Conservation (phyloP, 1,140 invertebrate genomes). For the Watersipora subatra region DNA sequence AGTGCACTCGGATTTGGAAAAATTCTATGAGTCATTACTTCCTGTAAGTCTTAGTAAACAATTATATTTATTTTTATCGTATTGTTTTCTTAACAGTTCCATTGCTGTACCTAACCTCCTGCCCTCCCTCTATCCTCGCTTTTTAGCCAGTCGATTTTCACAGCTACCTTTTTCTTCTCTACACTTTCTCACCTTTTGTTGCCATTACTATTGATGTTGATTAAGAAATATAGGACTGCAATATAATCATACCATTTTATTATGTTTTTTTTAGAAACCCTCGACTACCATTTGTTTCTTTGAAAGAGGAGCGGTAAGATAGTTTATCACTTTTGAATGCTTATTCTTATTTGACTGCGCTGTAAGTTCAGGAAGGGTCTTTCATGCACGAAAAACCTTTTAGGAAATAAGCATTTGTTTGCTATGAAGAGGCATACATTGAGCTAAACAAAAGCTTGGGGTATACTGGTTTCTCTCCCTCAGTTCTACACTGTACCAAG, state of each 20-base stretch:
- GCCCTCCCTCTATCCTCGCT: too few species aligned
- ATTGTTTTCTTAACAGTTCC: background rate
- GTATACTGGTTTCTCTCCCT: too few species aligned
- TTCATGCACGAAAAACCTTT: too few species aligned
- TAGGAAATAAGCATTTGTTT: too few species aligned
- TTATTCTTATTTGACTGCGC: background rate
- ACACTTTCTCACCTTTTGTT: background rate
- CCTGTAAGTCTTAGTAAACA: background rate
- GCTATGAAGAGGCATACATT: too few species aligned
- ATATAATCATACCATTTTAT: too few species aligned
- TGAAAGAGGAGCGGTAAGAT: background rate
- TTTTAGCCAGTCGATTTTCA: too few species aligned
- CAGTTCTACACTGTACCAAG: too few species aligned
- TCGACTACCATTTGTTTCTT: background rate
- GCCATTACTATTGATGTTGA: background rate
- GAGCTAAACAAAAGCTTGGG: too few species aligned
- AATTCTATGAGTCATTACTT: background rate
- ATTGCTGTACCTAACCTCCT: background rate
- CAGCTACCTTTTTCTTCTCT: too few species aligned
- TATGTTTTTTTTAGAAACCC: background rate
- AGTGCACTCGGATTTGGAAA: background rate
- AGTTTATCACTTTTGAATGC: background rate
- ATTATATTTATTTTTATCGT: background rate
- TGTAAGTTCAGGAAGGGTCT: too few species aligned
- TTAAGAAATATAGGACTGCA: background rate